Evolutionary conservation across 2,888 invertebrate genomes (phyloP).

Genomic region (Drosophila aldrichi): DNA sequence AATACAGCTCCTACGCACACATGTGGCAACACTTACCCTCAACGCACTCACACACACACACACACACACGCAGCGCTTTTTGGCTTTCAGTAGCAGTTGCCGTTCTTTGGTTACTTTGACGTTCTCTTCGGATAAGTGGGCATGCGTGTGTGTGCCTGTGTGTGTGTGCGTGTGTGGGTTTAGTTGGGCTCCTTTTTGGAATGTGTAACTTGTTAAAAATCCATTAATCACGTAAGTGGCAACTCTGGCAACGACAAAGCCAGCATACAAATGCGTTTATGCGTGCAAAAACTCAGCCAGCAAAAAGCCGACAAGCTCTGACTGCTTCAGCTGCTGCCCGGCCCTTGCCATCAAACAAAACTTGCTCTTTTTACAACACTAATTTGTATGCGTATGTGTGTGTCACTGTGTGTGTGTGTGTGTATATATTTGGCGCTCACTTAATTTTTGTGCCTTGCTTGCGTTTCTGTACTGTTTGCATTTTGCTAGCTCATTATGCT

Average conservation of each 20-base stretch:
- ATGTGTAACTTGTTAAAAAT: slow-evolving; percentile 82
- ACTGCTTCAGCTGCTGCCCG: not conserved
- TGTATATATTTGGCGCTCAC: slow-evolving; percentile 39
- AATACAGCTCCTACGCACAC: slow-evolving; percentile 38
- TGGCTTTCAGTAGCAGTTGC: slow-evolving; percentile 71
- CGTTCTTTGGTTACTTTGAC: slow-evolving; percentile 74
- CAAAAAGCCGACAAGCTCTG: slow-evolving; percentile 65
- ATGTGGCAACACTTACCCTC: slow-evolving; percentile 14
- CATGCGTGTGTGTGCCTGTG: slow-evolving; percentile 31
- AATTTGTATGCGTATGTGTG: slow-evolving; percentile 41
- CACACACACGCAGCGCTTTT: slow-evolving; percentile 47
- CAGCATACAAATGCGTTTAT: slow-evolving; percentile 82
- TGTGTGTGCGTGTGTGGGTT: slow-evolving; percentile 36
- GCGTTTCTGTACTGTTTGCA: slow-evolving; percentile 67
- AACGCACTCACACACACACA: slow-evolving; percentile 4
- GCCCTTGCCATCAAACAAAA: not conserved
- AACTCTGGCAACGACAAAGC: slow-evolving; percentile 76
- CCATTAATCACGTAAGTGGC: slow-evolving; percentile 83
- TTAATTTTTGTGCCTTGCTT: slow-evolving; percentile 68
- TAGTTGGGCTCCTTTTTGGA: slow-evolving; percentile 53
- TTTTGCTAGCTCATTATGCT: slow-evolving; percentile 76
- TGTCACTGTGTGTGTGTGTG: slow-evolving; percentile 2
- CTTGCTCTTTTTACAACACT: slow-evolving; percentile 22
- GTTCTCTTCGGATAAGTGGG: slow-evolving; percentile 58
- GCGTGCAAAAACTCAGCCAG: slow-evolving; percentile 69